Evolutionary conservation across 2,888 invertebrate species (phyloP).

Genomic region (Ptychoptera contaminata): DNA sequence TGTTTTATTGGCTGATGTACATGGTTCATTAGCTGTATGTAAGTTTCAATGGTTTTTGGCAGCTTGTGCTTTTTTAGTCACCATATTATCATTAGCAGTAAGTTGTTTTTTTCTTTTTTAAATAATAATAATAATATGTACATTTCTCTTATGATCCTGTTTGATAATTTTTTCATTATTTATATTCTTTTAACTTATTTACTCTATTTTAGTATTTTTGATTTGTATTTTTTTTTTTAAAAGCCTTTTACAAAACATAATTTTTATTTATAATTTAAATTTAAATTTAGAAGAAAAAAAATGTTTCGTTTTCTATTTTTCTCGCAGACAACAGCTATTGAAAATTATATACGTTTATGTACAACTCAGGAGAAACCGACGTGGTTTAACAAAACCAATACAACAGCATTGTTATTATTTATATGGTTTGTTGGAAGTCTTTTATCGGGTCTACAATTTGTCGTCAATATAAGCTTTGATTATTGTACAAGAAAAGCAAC

Average conservation of each 20-base stretch:
- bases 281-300: no score
- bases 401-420: constrained; percentile 36
- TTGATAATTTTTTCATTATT: no score
- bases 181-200: no score
- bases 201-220: no score
- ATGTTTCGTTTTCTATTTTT: constrained; percentile 3
- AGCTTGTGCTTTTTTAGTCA: constrained; percentile 47
- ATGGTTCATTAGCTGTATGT: constrained; percentile 43
- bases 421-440: constrained; percentile 41
- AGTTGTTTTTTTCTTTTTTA: constrained; percentile 14
- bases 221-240: no score
- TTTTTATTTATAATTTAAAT: no score
- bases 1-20: constrained; percentile 48
- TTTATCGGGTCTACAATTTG: constrained; percentile 44
- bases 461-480: constrained; percentile 45
- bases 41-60: constrained; percentile 49
- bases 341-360: constrained; percentile 49
- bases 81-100: constrained; percentile 43
- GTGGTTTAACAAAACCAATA: constrained; percentile 22
- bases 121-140: background rate
- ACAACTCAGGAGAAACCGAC: constrained; percentile 29
- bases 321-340: constrained; percentile 38
- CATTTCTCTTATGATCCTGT: no score
- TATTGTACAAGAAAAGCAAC: constrained; percentile 43
- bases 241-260: no score